phyloP scores from a whole-genome alignment of 2,888 invertebrate species.

The Pemphredon lugubris region DNA sequence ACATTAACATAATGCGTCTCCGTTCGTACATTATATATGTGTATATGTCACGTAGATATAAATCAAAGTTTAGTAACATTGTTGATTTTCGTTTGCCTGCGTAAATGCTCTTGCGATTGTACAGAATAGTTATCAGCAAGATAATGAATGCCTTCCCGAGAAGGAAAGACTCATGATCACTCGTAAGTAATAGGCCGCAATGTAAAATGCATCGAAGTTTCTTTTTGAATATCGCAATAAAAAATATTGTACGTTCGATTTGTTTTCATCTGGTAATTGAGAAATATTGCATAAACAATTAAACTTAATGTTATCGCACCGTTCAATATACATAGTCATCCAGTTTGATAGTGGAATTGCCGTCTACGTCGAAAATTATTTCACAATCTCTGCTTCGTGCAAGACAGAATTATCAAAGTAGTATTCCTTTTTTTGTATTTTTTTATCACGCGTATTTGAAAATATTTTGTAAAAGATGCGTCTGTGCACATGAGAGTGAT shows the following conservation, averaged over 20 bases:
- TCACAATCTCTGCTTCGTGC: neutral
- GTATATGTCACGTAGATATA: too few species aligned
- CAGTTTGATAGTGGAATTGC: constrained; percentile 1
- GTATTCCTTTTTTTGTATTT: neutral
- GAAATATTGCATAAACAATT: constrained; percentile 10
- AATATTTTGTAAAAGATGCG: too few species aligned
- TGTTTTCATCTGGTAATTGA: neutral
- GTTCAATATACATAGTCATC: neutral
- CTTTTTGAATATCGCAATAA: constrained; percentile 1
- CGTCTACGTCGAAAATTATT: neutral
- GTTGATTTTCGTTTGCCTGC: neutral
- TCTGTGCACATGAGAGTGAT: too few species aligned
- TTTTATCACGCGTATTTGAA: too few species aligned
- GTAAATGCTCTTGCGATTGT: neutral
- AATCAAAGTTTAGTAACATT: neutral
- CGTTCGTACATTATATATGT: too few species aligned
- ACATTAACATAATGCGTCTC: too few species aligned
- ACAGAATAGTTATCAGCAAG: neutral
- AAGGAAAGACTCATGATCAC: too few species aligned
- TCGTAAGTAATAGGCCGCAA: neutral
- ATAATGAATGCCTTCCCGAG: too few species aligned
- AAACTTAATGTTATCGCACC: constrained; percentile 4
- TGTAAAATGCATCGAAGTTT: neutral
- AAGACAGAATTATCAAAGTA: neutral
- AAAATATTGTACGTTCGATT: neutral